Evolutionary conservation across 1,140 invertebrate species (phyloP).

Genomic region (Cheumatopsyche charites): DNA sequence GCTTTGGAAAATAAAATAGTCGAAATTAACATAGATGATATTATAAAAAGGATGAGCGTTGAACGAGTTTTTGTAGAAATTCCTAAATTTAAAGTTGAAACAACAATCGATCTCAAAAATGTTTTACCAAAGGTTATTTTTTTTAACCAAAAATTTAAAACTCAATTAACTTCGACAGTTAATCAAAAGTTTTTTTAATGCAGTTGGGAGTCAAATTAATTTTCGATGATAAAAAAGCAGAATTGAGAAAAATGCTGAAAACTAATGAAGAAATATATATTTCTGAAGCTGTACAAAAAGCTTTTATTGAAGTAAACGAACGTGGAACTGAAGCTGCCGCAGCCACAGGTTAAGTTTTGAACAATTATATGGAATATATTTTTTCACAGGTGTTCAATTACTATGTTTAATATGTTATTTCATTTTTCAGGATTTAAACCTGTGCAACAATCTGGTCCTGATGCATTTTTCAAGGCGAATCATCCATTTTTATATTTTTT

Average conservation of each 20-base stretch:
- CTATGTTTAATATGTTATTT: not conserved
- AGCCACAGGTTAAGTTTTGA: conserved; percentile 71
- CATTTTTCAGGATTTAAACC: not conserved
- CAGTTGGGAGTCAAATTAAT: not conserved
- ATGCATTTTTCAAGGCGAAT: not conserved
- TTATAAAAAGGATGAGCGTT: conserved; percentile 44
- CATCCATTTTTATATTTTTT: not conserved
- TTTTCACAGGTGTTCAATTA: not conserved
- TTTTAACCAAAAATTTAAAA: not conserved
- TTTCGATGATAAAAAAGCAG: conserved; percentile 50
- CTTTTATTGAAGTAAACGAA: conserved; percentile 79
- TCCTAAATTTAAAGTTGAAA: conserved; percentile 69
- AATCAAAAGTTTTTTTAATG: too few relatives aligned
- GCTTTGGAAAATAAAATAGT: conserved; percentile 57
- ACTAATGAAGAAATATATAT: conserved; percentile 56
- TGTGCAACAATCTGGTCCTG: not conserved
- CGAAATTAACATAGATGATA: conserved; percentile 47
- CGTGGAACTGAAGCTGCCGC: conserved; percentile 78
- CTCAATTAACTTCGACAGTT: not conserved
- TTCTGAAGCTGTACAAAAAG: too few relatives aligned
- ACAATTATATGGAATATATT: too few relatives aligned
- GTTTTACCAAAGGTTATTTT: conserved; percentile 59
- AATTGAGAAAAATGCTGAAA: conserved; percentile 69
- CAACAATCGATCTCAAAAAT: conserved; percentile 59
- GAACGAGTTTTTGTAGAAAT: conserved; percentile 62